Base-by-base conservation (phyloP, 2,113 vertebrate genomes). In the Sinocyclocheilus grahami region DNA sequence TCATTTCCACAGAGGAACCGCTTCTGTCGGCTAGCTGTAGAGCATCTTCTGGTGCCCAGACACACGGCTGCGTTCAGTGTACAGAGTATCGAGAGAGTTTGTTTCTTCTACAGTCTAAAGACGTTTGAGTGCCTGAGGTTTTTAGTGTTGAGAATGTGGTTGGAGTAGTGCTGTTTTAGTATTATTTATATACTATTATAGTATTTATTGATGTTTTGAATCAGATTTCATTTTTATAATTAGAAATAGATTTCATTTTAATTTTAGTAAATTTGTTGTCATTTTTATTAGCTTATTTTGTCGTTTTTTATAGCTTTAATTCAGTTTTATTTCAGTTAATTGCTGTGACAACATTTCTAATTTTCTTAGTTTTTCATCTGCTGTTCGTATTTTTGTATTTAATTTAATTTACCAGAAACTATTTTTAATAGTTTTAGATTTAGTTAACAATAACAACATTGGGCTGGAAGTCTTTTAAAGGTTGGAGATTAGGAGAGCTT, bases 1-100 rank as follows among this genome's bases (percentile, higher is more conserved):
- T 79, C 27, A 79, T 80, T 79, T 63, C 24, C 27, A 72, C 39
- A 3, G 5, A 69, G 51, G 14, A 18, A 16, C 0, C 27, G 16
- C 77, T 72, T 74, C 58, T 81, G 24, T 22, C 58, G 12, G 53
- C 63, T 72, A 62, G 48, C 30, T 33, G 76, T 72, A 84, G 75
- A 84, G 69, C 27, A 67, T 83, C 75, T 65, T 78, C 74, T 27
- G 81, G 81, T 82, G n/a, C 18, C 11, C 9, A 67, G 51, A 84
- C 62, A 8, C 1, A 22, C 58, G n/a, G n/a, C 10, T 22, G 48
- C n/a, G 62, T 24, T 20, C 33, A 20, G 62, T 18, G 4, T 30
- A n/a, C n/a, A 18, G 16, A 30, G 81, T 60, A 60, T 55, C 11
- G 10, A 76, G 27, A 55, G 39, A 13, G 16, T 67, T 6, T 53